Evolutionary conservation across 2,888 invertebrate genomes (phyloP), one percentile per base, ranked within the genome.

Genomic region (Zygaena filipendulae): DNA sequence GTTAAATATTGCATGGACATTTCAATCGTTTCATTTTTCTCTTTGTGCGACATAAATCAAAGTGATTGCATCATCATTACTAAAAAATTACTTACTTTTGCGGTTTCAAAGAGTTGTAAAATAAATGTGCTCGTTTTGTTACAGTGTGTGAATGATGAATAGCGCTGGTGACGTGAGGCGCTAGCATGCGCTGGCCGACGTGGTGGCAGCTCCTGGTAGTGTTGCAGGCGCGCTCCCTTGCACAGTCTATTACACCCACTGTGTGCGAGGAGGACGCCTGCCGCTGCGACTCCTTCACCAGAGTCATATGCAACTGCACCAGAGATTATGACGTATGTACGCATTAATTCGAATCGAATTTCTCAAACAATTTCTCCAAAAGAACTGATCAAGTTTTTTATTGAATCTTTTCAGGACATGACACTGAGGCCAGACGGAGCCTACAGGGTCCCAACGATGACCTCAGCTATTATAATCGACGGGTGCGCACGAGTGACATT

Each of bases 401-500:
- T 16, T 6, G 16, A 6, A 4, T 16, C 16, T 16, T 45, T 45
- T 13, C 61, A 88, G 88, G 82, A 83, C 47, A 68, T 87, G 58
- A 75, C 82, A 14, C 53, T 88, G 34, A 75, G 84, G 23, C 77
- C 83, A 4, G 75, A 82, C 33, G 83, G 83, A 13, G 70, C 80
- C n/a, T 75, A 72, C 45, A 58, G 74, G 39, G 60, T 84, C 27
- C 81, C 82, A 29, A 49, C 72, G 4, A 74, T 79, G 27, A 71
- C 82, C 6, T 83, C 82, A 29, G 79, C 77, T 32, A 85, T 92
- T 42, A 74, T 82, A 39, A 82, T 92, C 34, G 75, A 82, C 35
- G 84, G 87, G 52, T 92, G 92, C 56, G 74, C 79, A 27, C 67
- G 74, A 14, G 82, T 89, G 3, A 72, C 64, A 25, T 83, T 90